Evolutionary conservation across 1,140 invertebrate species (phyloP).

Genomic region (Drosophila ananassae): DNA sequence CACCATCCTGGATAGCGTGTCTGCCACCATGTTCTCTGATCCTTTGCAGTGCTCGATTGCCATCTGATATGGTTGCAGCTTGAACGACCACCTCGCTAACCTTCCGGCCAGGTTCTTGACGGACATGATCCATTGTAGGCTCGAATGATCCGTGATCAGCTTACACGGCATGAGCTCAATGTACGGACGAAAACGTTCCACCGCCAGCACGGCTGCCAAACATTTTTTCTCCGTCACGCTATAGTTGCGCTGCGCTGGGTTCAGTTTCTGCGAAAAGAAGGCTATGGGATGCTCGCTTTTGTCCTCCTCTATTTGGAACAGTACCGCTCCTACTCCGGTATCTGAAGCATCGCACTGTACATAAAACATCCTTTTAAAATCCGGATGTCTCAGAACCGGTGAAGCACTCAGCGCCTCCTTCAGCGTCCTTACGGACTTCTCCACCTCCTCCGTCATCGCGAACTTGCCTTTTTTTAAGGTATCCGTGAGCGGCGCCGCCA

Average conservation of each 20-base stretch:
- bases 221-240: constrained; percentile 19
- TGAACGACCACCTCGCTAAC: neutral
- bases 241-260: neutral
- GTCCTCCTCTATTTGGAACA: neutral
- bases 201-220: neutral
- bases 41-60: constrained; percentile 3
- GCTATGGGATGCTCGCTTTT: neutral
- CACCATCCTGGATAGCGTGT: neutral
- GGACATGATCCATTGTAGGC: constrained; percentile 5
- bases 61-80: neutral
- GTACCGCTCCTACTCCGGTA: neutral
- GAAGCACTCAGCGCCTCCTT: neutral
- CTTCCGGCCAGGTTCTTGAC: constrained; percentile 1
- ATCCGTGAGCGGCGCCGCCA: constrained; percentile 10
- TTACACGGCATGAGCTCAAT: neutral
- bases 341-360: constrained; percentile 5
- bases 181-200: constrained; percentile 1
- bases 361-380: constrained; percentile 1
- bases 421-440: too few relatives aligned
- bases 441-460: too few relatives aligned
- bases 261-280: neutral
- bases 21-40: constrained; percentile 5
- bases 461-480: constrained; percentile 1
- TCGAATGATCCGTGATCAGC: constrained; percentile 4
- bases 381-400: neutral